Percentiles rank a stretch among this genome's conserved stretches.
Conservation (phyloP, 2,888 invertebrate species). For the Watsonalla cultraria region DNA sequence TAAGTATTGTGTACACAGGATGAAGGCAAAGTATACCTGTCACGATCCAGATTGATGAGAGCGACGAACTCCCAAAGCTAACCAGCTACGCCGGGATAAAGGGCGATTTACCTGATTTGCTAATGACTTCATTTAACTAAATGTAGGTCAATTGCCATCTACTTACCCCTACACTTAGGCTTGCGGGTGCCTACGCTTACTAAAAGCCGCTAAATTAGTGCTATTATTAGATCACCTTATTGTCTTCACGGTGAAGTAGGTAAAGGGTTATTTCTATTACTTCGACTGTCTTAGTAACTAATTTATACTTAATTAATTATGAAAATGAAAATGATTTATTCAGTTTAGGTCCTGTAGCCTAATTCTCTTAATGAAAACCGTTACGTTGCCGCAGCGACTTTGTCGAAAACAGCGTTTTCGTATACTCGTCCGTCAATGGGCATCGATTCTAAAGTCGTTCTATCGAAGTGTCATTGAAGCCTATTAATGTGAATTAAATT, state of each 20-base stretch:
- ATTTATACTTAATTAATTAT: too few relatives aligned
- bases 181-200: constrained; percentile 15
- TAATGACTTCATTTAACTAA: constrained; percentile 22
- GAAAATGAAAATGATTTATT: too few relatives aligned
- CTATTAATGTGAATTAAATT: too few relatives aligned
- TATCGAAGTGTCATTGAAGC: too few relatives aligned
- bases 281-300: too few relatives aligned
- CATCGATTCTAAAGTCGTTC: too few relatives aligned
- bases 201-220: constrained; percentile 20
- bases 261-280: neutral
- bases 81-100: neutral
- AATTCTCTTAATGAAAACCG: too few relatives aligned
- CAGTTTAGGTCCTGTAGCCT: too few relatives aligned
- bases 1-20: neutral
- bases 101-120: constrained; percentile 18
- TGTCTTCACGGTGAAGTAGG: constrained; percentile 7
- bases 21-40: neutral
- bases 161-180: constrained; percentile 19
- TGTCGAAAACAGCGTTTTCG: too few relatives aligned
- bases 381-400: too few relatives aligned
- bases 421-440: too few relatives aligned
- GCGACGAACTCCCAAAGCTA: neutral
- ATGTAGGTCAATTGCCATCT: constrained; percentile 26
- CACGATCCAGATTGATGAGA: neutral
- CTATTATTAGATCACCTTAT: constrained; percentile 12